phyloP scores from a whole-genome alignment of 2,113 vertebrate species.

The Pyxicephalus adspersus region DNA sequence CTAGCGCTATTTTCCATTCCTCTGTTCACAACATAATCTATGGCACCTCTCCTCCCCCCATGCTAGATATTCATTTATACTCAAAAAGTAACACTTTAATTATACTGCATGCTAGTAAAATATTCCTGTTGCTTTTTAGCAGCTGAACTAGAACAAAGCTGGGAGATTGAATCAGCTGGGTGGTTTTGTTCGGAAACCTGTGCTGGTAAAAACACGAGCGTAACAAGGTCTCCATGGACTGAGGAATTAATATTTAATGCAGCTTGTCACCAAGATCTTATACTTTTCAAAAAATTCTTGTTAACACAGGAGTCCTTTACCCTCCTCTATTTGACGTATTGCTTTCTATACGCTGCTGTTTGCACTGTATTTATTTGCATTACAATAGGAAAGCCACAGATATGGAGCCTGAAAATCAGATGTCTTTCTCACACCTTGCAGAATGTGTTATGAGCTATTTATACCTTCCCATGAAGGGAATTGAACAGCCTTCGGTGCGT shows the following conservation, averaged over 20 bases:
- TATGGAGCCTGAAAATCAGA: constrained; percentile 53
- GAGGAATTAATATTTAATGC: constrained; percentile 82
- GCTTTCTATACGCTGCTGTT: constrained; percentile 57
- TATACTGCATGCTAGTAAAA: constrained; percentile 35
- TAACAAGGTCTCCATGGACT: constrained; percentile 78
- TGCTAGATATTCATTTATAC: constrained; percentile 35
- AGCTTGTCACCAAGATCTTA: constrained; percentile 78
- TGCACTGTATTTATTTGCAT: constrained; percentile 58
- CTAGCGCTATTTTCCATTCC: background rate
- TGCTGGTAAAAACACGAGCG: constrained; percentile 62
- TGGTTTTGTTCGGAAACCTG: constrained; percentile 57
- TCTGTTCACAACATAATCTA: constrained; percentile 4
- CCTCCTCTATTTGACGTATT: constrained; percentile 58
- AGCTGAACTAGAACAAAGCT: constrained; percentile 54
- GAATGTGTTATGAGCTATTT: constrained; percentile 54
- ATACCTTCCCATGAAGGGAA: constrained; percentile 44
- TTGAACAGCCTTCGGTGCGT: constrained; percentile 28
- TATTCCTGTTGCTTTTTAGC: constrained; percentile 53
- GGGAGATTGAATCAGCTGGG: constrained; percentile 53
- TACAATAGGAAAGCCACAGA: constrained; percentile 50
- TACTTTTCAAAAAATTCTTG: constrained; percentile 67
- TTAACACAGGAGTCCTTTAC: constrained; percentile 64
- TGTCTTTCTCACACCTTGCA: constrained; percentile 55
- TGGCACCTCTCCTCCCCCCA: background rate
- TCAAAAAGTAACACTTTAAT: constrained; percentile 52